phyloP scores from a whole-genome alignment of 2,797 vertebrate species.

The Protonibea diacanthus region DNA sequence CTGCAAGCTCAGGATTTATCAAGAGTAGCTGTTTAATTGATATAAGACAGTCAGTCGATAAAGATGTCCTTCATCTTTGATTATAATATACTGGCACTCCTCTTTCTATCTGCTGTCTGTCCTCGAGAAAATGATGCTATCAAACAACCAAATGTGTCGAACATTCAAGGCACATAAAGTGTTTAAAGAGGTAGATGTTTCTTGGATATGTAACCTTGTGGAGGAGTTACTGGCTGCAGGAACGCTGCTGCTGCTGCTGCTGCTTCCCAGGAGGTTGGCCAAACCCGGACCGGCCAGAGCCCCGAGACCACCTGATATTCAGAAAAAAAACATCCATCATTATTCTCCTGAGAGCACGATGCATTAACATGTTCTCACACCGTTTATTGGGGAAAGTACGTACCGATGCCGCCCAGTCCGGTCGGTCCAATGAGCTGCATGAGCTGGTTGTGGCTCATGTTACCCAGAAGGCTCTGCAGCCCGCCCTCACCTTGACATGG shows the following conservation, averaged over 20 bases:
- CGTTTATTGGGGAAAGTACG: conserved; percentile 15
- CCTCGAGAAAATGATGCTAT: neutral
- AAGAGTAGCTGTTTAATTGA: neutral
- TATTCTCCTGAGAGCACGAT: neutral
- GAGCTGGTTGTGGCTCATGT: conserved; percentile 99
- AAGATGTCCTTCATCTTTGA: neutral
- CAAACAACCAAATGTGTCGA: neutral
- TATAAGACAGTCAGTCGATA: neutral
- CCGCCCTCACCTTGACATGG: conserved; percentile 92
- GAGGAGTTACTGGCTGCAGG: conserved; percentile 94
- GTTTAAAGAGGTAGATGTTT: neutral
- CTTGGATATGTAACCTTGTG: conserved; percentile 85
- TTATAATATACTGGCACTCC: neutral
- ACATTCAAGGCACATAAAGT: neutral
- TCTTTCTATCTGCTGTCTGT: neutral
- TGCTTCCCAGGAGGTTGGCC: conserved; percentile 94
- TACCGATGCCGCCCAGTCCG: conserved; percentile 96
- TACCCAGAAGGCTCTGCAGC: conserved; percentile 97
- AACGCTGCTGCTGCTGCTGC: conserved; percentile 88
- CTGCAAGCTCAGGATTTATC: neutral
- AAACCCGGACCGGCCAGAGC: conserved; percentile 94
- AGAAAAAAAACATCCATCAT: conserved; percentile 1
- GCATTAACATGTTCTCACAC: neutral
- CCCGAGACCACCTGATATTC: conserved; percentile 90
- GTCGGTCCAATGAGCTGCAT: conserved; percentile 99